phyloP scores from a whole-genome alignment of 2,113 vertebrate species.

The Rattus norvegicus region GRCr8 NC_086020.1:119007501-119008000 shows the following conservation, averaged over 20 bases:
- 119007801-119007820: not conserved
- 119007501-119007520: not conserved
- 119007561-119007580: not conserved
- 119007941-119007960: not conserved
- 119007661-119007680: slow-evolving; percentile 8
- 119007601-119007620: not conserved
- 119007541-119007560: not conserved
- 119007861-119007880: not conserved
- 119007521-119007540: not conserved
- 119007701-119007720: not conserved
- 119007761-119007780: not conserved
- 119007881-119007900: not conserved
- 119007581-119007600: not conserved
- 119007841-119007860: not conserved
- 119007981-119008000: not conserved
- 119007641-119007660: not conserved
- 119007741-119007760: not conserved
- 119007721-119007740: not conserved
- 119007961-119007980: not conserved
- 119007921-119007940: not conserved
- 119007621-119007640: not conserved
- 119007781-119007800: not conserved
- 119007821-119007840: not conserved
- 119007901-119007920: not conserved
- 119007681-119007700: not conserved